These are phyloP conservation scores for Silurus asotus DNA, from an alignment of 2,113 vertebrate genomes.

Conservation along the genomic window DNA sequence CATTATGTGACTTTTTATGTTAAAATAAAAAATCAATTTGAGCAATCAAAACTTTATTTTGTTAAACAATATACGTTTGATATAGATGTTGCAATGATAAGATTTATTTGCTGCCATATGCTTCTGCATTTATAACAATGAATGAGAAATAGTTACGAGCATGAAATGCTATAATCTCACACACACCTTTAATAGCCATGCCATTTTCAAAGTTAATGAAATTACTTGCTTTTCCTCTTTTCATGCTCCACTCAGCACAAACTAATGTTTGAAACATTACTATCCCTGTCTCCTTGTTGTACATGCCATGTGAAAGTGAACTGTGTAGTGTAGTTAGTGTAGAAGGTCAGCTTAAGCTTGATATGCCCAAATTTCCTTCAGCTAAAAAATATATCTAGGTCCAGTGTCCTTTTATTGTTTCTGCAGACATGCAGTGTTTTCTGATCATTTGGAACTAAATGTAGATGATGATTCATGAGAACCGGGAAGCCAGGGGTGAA, in stretches of 20 bases:
- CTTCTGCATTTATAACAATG: no score
- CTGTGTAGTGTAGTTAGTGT: not conserved
- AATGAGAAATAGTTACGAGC: no score
- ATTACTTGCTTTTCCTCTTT: not conserved
- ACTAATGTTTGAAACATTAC: not conserved
- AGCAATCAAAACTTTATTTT: no score
- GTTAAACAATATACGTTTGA: no score
- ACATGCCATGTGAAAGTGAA: not conserved
- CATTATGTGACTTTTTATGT: no score
- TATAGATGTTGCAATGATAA: no score
- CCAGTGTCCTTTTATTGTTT: not conserved
- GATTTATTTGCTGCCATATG: no score
- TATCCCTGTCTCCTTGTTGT: not conserved
- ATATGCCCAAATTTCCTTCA: not conserved
- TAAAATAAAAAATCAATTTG: no score
- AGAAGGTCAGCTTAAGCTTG: not conserved
- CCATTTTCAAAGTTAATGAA: not conserved
- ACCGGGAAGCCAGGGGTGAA: not conserved
- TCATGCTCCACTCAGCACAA: not conserved
- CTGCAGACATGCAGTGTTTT: not conserved
- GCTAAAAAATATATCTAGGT: not conserved
- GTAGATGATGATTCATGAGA: constrained; percentile 18
- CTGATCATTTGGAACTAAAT: constrained; percentile 13
- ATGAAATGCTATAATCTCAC: no score
- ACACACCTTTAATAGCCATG: no score